These are phyloP conservation scores for Galemys pyrenaicus DNA, from an alignment of 2,113 vertebrate species.

Conservation along the genomic window DNA sequence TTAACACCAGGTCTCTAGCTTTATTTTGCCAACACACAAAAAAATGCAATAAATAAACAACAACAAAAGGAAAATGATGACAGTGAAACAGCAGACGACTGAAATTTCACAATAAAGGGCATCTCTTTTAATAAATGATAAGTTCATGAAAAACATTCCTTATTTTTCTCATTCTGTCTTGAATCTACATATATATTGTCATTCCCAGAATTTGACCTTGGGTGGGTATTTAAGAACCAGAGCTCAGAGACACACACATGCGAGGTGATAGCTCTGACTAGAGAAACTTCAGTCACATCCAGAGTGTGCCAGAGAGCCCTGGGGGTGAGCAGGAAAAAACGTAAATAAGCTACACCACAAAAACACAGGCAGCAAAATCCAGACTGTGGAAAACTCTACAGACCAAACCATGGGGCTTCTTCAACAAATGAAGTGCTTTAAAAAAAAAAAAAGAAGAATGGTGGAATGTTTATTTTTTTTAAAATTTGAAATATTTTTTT, in stretches of 20 bases:
- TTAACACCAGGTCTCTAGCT: neutral
- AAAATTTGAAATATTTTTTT: no score
- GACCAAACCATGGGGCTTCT: neutral
- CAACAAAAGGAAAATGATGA: neutral
- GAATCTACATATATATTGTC: neutral
- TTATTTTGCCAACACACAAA: slow-evolving; percentile 9
- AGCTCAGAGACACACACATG: neutral
- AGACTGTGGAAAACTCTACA: neutral
- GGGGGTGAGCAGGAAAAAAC: neutral
- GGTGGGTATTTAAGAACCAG: neutral
- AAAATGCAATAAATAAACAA: neutral
- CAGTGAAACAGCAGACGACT: neutral
- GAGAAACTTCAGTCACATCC: neutral
- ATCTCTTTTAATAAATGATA: neutral
- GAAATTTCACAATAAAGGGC: neutral
- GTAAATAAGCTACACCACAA: neutral
- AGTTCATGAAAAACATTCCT: neutral
- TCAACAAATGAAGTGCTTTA: neutral
- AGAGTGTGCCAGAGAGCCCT: neutral
- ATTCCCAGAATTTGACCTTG: neutral
- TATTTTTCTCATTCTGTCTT: neutral
- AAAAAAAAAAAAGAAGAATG: slow-evolving; percentile 29
- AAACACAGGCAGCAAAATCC: neutral
- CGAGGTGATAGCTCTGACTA: neutral
- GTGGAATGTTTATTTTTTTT: no score